These are phyloP conservation scores for Benthochromis sp. DNA, from an alignment of 2,113 vertebrate genomes.

Conservation along the genomic window DNA sequence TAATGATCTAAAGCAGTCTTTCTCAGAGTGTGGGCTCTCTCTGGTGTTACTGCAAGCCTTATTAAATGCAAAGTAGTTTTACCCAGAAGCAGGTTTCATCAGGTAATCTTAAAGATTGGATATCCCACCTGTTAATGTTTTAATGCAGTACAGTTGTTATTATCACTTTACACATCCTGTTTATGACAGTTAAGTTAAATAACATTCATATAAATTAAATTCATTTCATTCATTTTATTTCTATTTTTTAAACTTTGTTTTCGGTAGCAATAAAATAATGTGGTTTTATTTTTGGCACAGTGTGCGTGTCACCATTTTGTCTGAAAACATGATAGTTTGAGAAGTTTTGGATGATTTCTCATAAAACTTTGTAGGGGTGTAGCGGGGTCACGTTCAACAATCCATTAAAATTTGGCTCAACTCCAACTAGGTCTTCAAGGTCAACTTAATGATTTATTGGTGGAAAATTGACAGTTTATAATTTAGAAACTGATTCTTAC, in stretches of 20 bases:
- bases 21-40: background rate
- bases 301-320: background rate
- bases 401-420: background rate
- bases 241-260: no score
- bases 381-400: background rate
- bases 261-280: background rate
- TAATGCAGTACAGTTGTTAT: background rate
- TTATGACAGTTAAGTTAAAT: background rate
- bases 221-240: no score
- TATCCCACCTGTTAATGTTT: background rate
- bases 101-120: background rate
- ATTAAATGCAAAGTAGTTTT: background rate
- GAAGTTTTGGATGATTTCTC: background rate
- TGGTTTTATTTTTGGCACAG: background rate
- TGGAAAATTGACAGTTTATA: background rate
- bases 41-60: background rate
- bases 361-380: background rate
- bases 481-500: background rate
- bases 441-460: background rate
- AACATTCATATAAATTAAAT: background rate
- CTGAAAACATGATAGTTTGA: background rate
- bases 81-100: accelerated
- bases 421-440: background rate
- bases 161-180: background rate
- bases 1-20: background rate